These are phyloP conservation scores for Laticauda colubrina DNA, from an alignment of 2,113 vertebrate genomes.

Conservation along the genomic window DNA sequence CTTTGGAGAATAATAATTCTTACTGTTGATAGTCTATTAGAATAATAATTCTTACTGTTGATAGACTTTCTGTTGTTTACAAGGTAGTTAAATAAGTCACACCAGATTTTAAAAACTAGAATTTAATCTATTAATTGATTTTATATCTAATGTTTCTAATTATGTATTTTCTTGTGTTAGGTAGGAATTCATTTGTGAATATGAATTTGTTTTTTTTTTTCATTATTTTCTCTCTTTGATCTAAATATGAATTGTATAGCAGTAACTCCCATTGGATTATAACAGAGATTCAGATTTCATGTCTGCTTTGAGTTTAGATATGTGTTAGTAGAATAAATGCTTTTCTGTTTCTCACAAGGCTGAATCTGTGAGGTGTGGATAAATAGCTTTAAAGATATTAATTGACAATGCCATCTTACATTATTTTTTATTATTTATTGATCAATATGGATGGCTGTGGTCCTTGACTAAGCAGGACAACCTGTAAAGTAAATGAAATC, in stretches of 20 bases:
- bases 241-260: neutral
- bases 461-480: slow-evolving; percentile 21
- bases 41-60: neutral
- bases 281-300: neutral
- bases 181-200: neutral
- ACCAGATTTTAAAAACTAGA: neutral
- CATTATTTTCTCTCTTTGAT: neutral
- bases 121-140: neutral
- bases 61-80: no score
- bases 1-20: neutral
- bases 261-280: neutral
- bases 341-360: neutral
- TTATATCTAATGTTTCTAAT: neutral
- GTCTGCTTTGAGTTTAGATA: neutral
- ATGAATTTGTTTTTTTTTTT: neutral
- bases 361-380: neutral
- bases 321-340: neutral
- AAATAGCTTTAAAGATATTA: neutral
- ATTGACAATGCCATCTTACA: neutral
- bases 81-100: neutral
- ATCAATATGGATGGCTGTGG: neutral
- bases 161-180: neutral
- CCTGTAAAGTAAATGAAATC: neutral
- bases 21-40: neutral
- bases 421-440: slow-evolving; percentile 20